Base-by-base conservation (phyloP, 92 coral and sea anemone genomes). In the Phenganax marumi region DNA sequence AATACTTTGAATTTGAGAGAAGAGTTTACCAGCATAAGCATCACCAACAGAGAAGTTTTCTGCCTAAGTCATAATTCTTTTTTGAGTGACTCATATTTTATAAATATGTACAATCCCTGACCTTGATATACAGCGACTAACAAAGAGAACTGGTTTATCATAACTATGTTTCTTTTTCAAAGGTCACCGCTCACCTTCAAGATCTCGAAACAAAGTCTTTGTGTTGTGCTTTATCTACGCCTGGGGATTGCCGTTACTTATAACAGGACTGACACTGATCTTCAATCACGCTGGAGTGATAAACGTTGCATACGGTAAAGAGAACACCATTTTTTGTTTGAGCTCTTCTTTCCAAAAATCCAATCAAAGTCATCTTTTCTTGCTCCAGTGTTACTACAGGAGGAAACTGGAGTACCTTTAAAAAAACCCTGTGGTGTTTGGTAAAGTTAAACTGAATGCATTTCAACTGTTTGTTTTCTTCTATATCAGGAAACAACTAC, bases 111-210 rank as follows among this genome's bases (percentile, higher is more conserved):
- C 43, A 33, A 33, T 33, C 43, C 43, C 43, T 33, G 43, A 33
- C 43, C 43, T 33, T 33, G 43, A 33, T 5, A 33, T 33, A 33
- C 3, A 33, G 43, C 2, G 3, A 33, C 5, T 33, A 33, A 33
- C 43, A 33, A 33, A n/a, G n/a, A n/a, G n/a, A n/a, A 33, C 43
- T 33, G 3, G 43, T 33, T 5, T 5, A 33, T 33, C 43, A 33
- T 1, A 33, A 33, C 43, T 33, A 5, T 33, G 18, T 7, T 56
- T 56, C 19, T 6, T 10, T 14, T 56, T 56, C 19, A 11, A 56
- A 56, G 83, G 83, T 78, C 83, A 78, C 24, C 83, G 83, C 10
- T 61, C 83, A 7, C 83, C 83, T 3, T 61, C 83, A 12, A 58
- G 83, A 22, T 61, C 83, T 13, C 71, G 83, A 11, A 78, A 47